Conservation (phyloP, 2,797 vertebrate species). For the Corythornis leucogaster region DNA sequence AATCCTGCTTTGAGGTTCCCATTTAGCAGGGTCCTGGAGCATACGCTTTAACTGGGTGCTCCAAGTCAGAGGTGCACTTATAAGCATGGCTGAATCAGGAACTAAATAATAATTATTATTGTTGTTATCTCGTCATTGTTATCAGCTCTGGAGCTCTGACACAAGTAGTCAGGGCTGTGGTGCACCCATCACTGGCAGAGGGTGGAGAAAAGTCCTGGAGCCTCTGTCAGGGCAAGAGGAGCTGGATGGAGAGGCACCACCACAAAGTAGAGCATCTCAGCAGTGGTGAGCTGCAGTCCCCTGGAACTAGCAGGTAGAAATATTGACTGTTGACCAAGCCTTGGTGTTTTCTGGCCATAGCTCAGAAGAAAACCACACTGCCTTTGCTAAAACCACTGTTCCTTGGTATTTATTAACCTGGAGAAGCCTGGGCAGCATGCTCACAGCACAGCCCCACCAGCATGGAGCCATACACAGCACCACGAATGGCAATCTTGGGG, state of each 20-base stretch:
- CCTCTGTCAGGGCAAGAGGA: neutral
- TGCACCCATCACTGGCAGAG: neutral
- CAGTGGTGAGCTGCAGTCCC: neutral
- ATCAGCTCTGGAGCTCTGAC: neutral
- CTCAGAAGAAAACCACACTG: neutral
- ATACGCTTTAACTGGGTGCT: neutral
- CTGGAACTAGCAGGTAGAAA: neutral
- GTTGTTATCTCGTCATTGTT: neutral
- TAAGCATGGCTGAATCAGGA: neutral
- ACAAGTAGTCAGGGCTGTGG: neutral
- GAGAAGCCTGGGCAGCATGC: neutral
- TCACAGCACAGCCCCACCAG: neutral
- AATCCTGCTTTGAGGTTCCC: neutral
- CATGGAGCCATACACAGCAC: neutral
- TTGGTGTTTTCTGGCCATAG: neutral
- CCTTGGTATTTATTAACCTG: neutral
- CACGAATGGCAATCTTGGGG: fast-evolving
- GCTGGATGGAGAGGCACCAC: neutral
- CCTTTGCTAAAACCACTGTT: neutral
- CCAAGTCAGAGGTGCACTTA: neutral
- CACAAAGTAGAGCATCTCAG: neutral
- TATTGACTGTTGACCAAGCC: neutral
- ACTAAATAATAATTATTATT: neutral
- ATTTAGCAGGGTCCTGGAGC: neutral
- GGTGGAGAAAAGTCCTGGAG: neutral